A percentile compares a stretch with the other conserved stretches of the same genome.
Evolutionary conservation across 2,888 invertebrate genomes (phyloP).

Genomic region (Microplitis deprimator): DNA sequence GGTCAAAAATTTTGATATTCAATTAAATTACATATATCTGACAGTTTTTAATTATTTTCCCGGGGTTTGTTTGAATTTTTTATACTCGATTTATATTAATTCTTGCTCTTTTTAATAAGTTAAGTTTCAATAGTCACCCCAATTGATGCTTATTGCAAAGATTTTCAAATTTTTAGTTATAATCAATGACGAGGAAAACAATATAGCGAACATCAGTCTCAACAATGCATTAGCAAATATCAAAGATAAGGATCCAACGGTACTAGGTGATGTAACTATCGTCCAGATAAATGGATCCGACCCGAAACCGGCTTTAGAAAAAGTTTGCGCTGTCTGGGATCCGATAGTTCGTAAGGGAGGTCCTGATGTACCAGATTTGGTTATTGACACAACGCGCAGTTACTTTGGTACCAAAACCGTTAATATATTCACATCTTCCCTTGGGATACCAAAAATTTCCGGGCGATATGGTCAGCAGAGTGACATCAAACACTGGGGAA

Average conservation of each 20-base stretch:
- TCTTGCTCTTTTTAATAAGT: too few species aligned
- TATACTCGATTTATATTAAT: too few species aligned
- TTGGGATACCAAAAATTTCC: conserved; percentile 87
- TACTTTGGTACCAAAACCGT: conserved; percentile 88
- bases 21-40: too few species aligned
- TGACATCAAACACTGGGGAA: conserved; percentile 87
- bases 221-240: conserved; percentile 57
- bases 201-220: conserved; percentile 63
- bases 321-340: conserved; percentile 62
- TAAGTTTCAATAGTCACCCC: too few species aligned
- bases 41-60: too few species aligned
- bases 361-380: conserved; percentile 82
- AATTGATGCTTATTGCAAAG: too few species aligned
- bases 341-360: conserved; percentile 70
- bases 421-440: conserved; percentile 85
- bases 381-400: conserved; percentile 86
- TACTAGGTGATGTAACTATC: conserved; percentile 58
- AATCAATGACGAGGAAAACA: conserved; percentile 61
- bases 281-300: conserved; percentile 60
- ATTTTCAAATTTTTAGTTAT: conserved; percentile 55
- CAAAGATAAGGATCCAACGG: conserved; percentile 55
- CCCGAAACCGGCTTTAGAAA: conserved; percentile 55
- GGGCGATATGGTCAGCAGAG: conserved; percentile 89
- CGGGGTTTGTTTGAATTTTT: too few species aligned
- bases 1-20: too few species aligned